Base-by-base conservation (phyloP, 2,113 vertebrate species). In the Siniperca chuatsi region DNA sequence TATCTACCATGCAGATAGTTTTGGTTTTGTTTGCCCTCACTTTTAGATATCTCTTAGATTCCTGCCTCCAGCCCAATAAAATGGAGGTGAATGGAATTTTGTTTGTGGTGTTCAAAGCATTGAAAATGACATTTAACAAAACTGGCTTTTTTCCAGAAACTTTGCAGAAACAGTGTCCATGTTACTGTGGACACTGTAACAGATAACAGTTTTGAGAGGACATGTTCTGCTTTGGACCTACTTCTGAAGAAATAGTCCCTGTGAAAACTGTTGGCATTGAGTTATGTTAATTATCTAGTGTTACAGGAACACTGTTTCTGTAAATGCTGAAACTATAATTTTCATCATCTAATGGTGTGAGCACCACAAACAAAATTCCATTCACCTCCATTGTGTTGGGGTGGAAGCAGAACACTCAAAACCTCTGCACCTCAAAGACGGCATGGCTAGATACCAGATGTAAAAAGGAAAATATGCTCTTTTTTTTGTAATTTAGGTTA, bases 121-220 rank as follows among this genome's bases (percentile, higher is more conserved):
- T 29, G 13, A 61, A 29, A 61, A n/a, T 57, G 1, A 48, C 46
- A 48, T 48, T 46, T 29, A 44, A 44, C 10, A 29, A 29, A 58
- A 58, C 29, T 29, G 29, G 29, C 29, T 29, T 42, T 37, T 37
- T 37, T 37, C 35, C 5, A 37, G 35, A 37, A 37, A 37, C 35
- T 75, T 48, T 69, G 46, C 25, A 65, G 60, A 58, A 80, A 67
- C 44, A 6, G 61, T 16, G 60, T 73, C 54, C 37, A 35, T 35
- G 9, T 69, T 64, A 21, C 29, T 50, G 11, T 42, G 44, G 42
- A 50, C 16, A 40, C 57, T 21, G 23, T 25, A 72, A 11, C 25
- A 16, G 29, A 8, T 18, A 57, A 25, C 8, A 2, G 29, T 54
- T 78, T 75, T 81, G 46, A 73, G 13, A 72, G 11, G 68, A 61